Evolutionary conservation across 1,140 invertebrate species (phyloP).

Genomic region (Homalodisca vitripennis): DNA sequence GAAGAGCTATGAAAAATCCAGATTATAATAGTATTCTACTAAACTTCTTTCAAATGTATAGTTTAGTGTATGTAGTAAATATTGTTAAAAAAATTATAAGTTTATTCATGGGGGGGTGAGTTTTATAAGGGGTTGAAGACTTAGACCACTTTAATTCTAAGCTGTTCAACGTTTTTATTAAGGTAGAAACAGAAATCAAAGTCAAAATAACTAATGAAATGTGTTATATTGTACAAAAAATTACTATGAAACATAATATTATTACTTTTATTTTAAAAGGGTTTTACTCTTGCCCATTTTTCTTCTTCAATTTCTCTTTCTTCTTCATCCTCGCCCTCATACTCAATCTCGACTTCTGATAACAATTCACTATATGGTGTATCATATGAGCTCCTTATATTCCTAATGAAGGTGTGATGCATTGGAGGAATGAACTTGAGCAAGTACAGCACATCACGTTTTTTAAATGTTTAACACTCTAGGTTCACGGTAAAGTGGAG

Average conservation of each 20-base stretch:
- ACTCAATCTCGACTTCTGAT: background rate
- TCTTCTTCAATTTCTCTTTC: background rate
- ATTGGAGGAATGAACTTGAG: slow-evolving; percentile 28
- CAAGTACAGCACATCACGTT: slow-evolving; percentile 28
- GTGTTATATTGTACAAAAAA: background rate
- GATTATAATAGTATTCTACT: background rate
- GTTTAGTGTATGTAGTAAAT: background rate
- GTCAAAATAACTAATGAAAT: background rate
- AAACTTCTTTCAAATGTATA: background rate
- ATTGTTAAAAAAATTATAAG: background rate
- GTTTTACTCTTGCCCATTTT: background rate
- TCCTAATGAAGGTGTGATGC: background rate
- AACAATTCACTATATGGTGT: background rate
- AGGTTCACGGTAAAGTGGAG: slow-evolving; percentile 8
- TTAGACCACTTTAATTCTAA: slow-evolving; percentile 15
- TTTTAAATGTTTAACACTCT: slow-evolving; percentile 23
- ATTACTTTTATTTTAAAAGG: background rate
- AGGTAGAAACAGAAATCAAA: background rate
- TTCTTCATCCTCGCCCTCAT: slow-evolving; percentile 8
- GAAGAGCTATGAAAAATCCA: background rate
- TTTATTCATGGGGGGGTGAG: background rate
- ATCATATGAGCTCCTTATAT: background rate
- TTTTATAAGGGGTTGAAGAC: background rate
- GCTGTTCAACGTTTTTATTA: background rate
- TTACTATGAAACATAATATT: background rate